Base-by-base conservation (phyloP, 1,140 invertebrate species). In the Papilio polyxenes region DNA sequence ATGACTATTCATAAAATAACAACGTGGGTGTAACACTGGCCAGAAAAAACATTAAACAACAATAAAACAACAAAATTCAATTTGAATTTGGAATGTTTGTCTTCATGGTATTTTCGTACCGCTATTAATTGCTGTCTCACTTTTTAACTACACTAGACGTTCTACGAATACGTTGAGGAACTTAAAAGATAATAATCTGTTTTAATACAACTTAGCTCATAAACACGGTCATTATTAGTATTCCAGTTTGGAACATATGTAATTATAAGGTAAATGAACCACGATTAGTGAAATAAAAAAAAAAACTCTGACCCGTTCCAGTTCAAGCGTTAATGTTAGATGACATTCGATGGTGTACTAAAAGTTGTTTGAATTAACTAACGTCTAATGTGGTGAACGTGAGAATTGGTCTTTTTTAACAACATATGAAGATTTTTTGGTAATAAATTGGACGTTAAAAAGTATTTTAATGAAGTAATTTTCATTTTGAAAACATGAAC, bases 201-300 rank as follows among this genome's bases (percentile, higher is more conserved):
- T 81, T 80, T 53, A 80, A 83, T 77, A 65, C 72, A 59, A 56
- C 44, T 53, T 77, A n/a, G 75, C 75, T 31, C 75, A 77, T 77
- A 77, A 77, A 83, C 77, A 80, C n/a, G 72, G 56, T 44, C 56
- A 74, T 75, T 87, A 85, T 87, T 83, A 83, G 82, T 82, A 84
- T 83, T 84, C 83, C 84, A 87, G 82, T 84, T 83, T 81, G 78
- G 76, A 81, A 78, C 82, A 84, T 77, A 77, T 49, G 82, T 84
- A 84, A 83, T 85, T 83, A 85, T 85, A 85, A 87, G 86, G 86
- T 87, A 83, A 83, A 84, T 69, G 86, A 87, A 85, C 86, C 82
- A 80, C 31, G 78, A 72, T 59, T 77, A 77, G 49, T 51, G 23
- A 56, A 31, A 72, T 72, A 72, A 77, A 77, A 76, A 77, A 76